phyloP scores from a whole-genome alignment of 2,888 invertebrate genomes.

The Hemaris fuciformis region DNA sequence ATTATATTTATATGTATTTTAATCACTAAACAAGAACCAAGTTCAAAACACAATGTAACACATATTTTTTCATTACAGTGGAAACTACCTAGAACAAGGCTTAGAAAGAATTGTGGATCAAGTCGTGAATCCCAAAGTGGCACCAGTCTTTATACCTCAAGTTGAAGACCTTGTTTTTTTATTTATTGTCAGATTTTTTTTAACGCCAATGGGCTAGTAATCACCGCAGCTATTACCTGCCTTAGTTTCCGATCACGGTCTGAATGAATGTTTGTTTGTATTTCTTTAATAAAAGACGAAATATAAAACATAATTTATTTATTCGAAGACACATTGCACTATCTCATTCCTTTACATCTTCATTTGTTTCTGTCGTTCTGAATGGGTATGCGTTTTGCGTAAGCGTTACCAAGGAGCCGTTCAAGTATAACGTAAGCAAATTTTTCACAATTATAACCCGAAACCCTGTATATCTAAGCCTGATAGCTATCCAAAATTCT shows the following conservation, averaged over 20 bases:
- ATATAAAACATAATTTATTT: not conserved
- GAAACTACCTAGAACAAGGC: conserved; percentile 93
- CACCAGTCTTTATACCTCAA: conserved; percentile 92
- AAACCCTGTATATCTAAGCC: too few relatives aligned
- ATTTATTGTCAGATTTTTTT: too few relatives aligned
- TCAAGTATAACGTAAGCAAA: too few relatives aligned
- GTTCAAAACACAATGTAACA: not conserved
- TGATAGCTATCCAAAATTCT: not conserved
- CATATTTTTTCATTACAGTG: conserved; percentile 77
- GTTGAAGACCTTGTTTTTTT: conserved; percentile 95
- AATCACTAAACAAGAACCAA: conserved; percentile 9
- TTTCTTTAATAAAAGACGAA: not conserved
- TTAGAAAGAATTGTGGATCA: conserved; percentile 97
- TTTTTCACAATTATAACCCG: too few relatives aligned
- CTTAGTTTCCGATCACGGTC: too few relatives aligned
- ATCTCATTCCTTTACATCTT: not conserved
- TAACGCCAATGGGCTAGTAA: too few relatives aligned
- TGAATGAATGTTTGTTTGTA: too few relatives aligned
- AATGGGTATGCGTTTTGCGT: too few relatives aligned
- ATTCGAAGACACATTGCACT: not conserved
- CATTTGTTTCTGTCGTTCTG: too few relatives aligned
- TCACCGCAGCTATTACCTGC: too few relatives aligned
- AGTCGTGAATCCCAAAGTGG: conserved; percentile 96
- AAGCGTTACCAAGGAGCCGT: too few relatives aligned
- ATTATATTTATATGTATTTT: not conserved